Conservation (phyloP, 2,888 invertebrate species). For the Pollenia amentaria region DNA sequence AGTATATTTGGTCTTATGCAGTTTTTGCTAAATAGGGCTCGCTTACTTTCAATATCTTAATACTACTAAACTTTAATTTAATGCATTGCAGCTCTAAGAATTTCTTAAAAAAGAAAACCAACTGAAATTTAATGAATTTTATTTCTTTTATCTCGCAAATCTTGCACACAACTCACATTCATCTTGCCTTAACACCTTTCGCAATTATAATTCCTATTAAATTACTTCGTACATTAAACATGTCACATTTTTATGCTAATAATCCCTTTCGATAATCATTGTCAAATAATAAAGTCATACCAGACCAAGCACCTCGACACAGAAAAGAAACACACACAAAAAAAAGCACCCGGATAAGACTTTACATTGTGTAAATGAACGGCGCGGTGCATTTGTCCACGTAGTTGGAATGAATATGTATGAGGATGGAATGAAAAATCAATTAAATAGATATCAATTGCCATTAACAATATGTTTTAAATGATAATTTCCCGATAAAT, state of each 20-base stretch:
- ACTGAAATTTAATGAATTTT: no score
- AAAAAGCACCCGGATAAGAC: background rate
- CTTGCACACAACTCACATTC: background rate
- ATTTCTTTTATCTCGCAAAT: background rate
- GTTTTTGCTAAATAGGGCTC: no score
- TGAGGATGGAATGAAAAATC: conserved; percentile 53
- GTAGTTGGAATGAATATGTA: background rate
- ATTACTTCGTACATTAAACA: background rate
- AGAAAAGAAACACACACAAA: background rate
- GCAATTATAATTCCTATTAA: background rate
- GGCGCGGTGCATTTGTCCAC: background rate
- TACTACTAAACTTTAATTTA: no score
- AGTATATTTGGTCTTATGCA: no score
- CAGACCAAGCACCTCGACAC: background rate
- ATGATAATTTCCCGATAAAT: conserved; percentile 68
- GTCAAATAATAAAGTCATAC: conserved; percentile 16
- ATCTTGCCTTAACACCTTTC: background rate
- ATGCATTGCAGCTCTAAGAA: no score
- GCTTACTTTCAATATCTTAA: no score
- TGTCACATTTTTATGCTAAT: background rate
- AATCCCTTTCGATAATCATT: background rate
- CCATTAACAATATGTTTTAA: conserved; percentile 69
- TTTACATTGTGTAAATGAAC: background rate
- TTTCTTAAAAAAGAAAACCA: no score
- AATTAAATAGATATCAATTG: conserved; percentile 68